phyloP scores from a whole-genome alignment of 2,888 invertebrate species.

The Hermaeophaga mercurialis region DNA sequence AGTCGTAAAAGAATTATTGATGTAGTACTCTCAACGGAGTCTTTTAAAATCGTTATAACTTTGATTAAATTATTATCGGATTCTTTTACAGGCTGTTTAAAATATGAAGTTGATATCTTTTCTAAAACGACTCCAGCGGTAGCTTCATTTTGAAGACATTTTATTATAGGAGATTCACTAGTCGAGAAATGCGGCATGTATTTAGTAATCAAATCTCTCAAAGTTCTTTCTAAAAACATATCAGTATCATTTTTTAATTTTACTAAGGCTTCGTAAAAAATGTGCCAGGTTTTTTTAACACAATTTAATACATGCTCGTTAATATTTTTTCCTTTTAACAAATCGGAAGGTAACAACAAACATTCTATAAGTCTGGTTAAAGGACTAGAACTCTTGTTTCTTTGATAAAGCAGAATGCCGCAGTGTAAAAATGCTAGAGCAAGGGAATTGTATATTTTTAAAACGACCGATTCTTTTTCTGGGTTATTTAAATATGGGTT shows the following conservation, averaged over 20 bases:
- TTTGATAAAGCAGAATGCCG: constrained; percentile 49
- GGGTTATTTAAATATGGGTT: constrained; percentile 43
- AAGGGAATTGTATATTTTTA: constrained; percentile 49
- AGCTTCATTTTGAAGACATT: constrained; percentile 44
- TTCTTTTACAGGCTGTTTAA: constrained; percentile 49
- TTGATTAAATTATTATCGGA: constrained; percentile 49
- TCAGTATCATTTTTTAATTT: constrained; percentile 58
- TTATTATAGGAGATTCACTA: constrained; percentile 47
- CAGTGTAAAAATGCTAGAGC: constrained; percentile 50
- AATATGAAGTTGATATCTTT: constrained; percentile 48
- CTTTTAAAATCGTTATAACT: constrained; percentile 48
- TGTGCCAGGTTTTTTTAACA: constrained; percentile 61
- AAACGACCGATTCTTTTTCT: constrained; percentile 46
- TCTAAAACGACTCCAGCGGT: constrained; percentile 47
- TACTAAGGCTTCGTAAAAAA: constrained; percentile 61
- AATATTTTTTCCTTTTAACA: constrained; percentile 58
- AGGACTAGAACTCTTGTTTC: constrained; percentile 55
- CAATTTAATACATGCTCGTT: constrained; percentile 57
- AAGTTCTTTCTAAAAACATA: constrained; percentile 58
- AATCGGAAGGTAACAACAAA: constrained; percentile 59
- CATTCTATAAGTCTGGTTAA: constrained; percentile 60
- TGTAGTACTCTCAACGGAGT: constrained; percentile 44
- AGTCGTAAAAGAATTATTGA: constrained; percentile 38
- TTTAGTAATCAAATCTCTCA: constrained; percentile 59
- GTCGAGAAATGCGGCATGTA: constrained; percentile 51